A percentile compares a stretch with the other conserved stretches of the same genome.
phyloP scores from a whole-genome alignment of 2,888 invertebrate genomes.

The Chrysina gloriosa region DNA sequence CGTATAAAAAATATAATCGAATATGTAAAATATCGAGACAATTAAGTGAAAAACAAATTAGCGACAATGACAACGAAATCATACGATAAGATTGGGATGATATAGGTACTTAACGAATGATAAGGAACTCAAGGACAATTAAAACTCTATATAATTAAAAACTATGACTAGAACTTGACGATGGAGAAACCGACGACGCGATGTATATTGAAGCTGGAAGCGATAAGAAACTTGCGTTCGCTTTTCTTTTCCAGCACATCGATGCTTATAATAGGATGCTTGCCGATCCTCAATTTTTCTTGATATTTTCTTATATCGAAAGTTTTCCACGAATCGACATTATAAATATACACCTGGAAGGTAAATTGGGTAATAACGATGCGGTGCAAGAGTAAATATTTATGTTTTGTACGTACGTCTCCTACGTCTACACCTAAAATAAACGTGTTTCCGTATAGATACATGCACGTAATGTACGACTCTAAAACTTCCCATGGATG shows the following conservation, averaged over 20 bases:
- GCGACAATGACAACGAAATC: not conserved
- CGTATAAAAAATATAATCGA: not conserved
- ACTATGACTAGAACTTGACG: conserved; percentile 28
- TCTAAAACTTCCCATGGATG: conserved; percentile 60
- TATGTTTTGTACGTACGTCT: conserved; percentile 54
- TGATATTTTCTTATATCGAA: conserved; percentile 60
- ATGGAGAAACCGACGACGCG: conserved; percentile 52
- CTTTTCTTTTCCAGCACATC: conserved; percentile 58
- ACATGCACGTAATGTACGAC: conserved; percentile 61
- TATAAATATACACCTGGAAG: conserved; percentile 61
- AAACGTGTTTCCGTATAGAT: conserved; percentile 62
- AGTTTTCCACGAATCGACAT: conserved; percentile 61
- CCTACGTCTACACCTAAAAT: conserved; percentile 61
- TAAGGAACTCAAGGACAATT: not conserved
- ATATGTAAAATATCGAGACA: not conserved
- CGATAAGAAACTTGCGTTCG: conserved; percentile 60
- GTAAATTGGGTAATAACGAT: not conserved
- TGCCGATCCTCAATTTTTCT: conserved; percentile 58
- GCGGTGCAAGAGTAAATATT: not conserved
- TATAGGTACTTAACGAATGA: not conserved
- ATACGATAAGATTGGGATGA: not conserved
- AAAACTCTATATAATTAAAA: not conserved
- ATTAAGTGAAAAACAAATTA: not conserved
- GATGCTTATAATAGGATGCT: conserved; percentile 61
- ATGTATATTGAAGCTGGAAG: conserved; percentile 60